These are phyloP conservation scores for Galerucella pusilla DNA, from an alignment of 2,888 invertebrate species.

Conservation along the genomic window DNA sequence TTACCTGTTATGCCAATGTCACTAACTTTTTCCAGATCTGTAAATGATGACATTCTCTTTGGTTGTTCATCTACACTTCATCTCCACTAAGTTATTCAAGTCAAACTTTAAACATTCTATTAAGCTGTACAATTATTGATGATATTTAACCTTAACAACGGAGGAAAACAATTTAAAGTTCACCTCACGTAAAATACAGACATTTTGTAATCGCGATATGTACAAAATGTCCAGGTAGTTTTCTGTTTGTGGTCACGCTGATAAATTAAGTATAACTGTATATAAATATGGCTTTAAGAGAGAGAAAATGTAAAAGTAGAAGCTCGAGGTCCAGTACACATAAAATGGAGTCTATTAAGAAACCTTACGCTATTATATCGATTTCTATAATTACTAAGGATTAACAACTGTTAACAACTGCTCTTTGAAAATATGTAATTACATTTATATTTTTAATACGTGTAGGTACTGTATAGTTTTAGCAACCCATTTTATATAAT, in stretches of 20 bases:
- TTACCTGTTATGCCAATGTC: background rate
- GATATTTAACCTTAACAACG: background rate
- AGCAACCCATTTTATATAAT: background rate
- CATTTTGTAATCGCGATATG: background rate
- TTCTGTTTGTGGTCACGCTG: background rate
- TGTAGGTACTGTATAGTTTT: background rate
- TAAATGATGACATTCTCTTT: background rate
- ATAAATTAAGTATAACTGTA: background rate
- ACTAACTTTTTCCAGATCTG: background rate
- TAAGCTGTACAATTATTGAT: too few species aligned
- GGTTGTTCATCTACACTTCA: background rate
- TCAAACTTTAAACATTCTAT: too few species aligned
- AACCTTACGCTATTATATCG: conserved; percentile 21
- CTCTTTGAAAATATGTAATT: background rate
- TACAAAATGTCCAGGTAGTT: background rate
- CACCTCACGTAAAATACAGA: background rate
- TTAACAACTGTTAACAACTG: background rate
- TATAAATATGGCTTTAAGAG: conserved; percentile 1
- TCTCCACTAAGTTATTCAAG: background rate
- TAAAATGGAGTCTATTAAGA: conserved; percentile 8
- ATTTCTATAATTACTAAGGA: conserved; percentile 22
- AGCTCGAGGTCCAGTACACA: background rate
- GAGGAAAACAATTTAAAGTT: background rate
- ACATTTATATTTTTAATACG: background rate
- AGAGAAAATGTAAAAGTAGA: conserved; percentile 7